Evolutionary conservation across 2,113 vertebrate species (phyloP).

Genomic region (Columbina picui): DNA sequence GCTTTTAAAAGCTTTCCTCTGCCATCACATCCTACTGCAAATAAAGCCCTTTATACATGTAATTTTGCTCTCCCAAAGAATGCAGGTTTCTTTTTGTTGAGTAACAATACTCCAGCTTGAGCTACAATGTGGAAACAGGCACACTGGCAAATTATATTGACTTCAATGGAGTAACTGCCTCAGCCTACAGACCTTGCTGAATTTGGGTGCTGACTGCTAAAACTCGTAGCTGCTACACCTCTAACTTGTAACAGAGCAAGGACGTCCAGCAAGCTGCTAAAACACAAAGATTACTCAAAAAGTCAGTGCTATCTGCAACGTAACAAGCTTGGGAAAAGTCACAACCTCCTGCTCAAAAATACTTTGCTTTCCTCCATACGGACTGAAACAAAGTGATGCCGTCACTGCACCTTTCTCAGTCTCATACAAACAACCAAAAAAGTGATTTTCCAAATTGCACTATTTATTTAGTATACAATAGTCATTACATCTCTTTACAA

Average conservation of each 20-base stretch:
- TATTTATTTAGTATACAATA: constrained; percentile 74
- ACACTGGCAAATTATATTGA: background rate
- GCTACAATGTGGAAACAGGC: background rate
- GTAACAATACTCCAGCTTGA: background rate
- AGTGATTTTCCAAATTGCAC: constrained; percentile 41
- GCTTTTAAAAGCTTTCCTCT: background rate
- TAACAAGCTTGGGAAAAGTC: background rate
- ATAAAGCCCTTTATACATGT: background rate
- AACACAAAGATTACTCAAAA: background rate
- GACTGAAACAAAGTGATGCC: background rate
- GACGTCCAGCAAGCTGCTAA: background rate
- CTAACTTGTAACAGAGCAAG: background rate
- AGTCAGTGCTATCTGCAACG: background rate
- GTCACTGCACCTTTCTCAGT: background rate
- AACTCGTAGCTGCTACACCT: background rate
- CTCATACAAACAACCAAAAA: background rate
- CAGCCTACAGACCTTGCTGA: background rate
- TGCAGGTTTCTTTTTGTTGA: background rate
- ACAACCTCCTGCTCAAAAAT: background rate
- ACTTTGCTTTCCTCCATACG: background rate
- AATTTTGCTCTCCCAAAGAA: background rate
- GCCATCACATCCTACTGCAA: background rate
- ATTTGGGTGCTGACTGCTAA: background rate
- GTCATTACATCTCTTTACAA: constrained; percentile 52
- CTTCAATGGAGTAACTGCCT: background rate